A percentile compares a stretch with the other conserved stretches of the same genome.
Conservation (phyloP, 2,888 invertebrate genomes). For the Matsumyia berberina region DNA sequence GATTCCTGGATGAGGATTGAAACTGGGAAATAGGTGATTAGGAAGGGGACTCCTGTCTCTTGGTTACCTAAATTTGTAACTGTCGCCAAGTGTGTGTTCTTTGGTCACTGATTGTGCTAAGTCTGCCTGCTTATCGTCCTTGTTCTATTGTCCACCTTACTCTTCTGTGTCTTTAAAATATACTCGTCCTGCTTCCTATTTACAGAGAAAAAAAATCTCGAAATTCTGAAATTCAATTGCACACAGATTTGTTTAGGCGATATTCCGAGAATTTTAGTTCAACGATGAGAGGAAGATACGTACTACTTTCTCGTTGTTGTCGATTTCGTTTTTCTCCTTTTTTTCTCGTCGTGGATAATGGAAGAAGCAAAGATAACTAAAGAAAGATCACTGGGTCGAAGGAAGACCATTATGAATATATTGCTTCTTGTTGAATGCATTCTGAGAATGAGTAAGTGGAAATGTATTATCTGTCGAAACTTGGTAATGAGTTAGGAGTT, state of each 20-base stretch:
- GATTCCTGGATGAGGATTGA: slow-evolving; percentile 5
- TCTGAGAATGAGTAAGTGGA: not conserved
- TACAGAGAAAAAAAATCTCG: slow-evolving; percentile 3
- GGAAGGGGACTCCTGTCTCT: slow-evolving; percentile 29
- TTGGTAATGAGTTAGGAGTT: not conserved
- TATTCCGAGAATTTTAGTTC: slow-evolving; percentile 11
- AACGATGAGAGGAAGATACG: not conserved
- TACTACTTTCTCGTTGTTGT: too few species aligned
- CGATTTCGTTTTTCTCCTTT: slow-evolving; percentile 8
- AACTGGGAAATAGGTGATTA: slow-evolving; percentile 38
- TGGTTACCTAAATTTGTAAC: slow-evolving; percentile 25
- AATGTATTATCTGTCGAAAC: not conserved
- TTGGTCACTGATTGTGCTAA: slow-evolving; percentile 1
- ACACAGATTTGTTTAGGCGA: not conserved
- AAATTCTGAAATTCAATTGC: slow-evolving; percentile 15
- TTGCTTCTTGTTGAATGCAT: not conserved
- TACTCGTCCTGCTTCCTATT: slow-evolving; percentile 45
- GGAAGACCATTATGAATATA: not conserved
- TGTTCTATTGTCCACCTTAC: slow-evolving; percentile 6
- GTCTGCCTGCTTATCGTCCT: slow-evolving; percentile 8
- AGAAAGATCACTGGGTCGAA: slow-evolving; percentile 1
- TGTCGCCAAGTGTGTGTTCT: slow-evolving; percentile 11
- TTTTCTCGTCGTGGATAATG: slow-evolving; percentile 8
- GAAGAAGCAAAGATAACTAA: slow-evolving; percentile 20
- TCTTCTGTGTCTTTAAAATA: slow-evolving; percentile 24